phyloP scores from a whole-genome alignment of 2,113 vertebrate species.

The Pomatostomus ruficeps region DNA sequence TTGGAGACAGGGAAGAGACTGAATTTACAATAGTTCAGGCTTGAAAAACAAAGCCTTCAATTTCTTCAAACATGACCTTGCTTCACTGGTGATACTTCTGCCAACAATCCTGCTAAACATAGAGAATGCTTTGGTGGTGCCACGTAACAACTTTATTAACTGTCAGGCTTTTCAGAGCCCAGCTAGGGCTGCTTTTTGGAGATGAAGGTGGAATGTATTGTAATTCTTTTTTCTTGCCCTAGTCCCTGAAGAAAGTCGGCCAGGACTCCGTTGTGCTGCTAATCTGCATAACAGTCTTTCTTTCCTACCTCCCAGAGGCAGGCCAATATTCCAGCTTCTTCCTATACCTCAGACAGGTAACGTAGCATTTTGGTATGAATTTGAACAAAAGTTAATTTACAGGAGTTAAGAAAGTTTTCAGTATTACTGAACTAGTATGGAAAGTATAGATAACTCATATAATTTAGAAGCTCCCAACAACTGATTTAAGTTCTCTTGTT shows the following conservation, averaged over 20 bases:
- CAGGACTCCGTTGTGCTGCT: constrained; percentile 87
- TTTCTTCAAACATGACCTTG: not conserved
- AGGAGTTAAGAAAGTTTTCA: not conserved
- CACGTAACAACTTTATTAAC: accelerated
- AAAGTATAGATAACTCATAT: not conserved
- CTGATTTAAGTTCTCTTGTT: not conserved
- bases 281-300: constrained; percentile 89
- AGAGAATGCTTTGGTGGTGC: not conserved
- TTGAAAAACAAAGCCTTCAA: not conserved
- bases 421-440: not conserved
- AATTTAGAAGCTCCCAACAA: not conserved
- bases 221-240: not conserved
- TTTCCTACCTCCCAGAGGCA: constrained; percentile 86
- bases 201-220: not conserved
- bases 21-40: not conserved
- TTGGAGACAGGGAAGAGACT: not conserved
- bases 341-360: constrained; percentile 87
- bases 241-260: constrained; percentile 88
- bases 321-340: constrained; percentile 91
- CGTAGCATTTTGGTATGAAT: not conserved
- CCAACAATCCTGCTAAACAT: accelerated
- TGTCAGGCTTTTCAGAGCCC: not conserved
- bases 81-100: not conserved
- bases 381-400: not conserved
- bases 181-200: not conserved